These are phyloP conservation scores for Pelobates cultripes DNA, from an alignment of 2,797 vertebrate species.

Conservation along the genomic window DNA sequence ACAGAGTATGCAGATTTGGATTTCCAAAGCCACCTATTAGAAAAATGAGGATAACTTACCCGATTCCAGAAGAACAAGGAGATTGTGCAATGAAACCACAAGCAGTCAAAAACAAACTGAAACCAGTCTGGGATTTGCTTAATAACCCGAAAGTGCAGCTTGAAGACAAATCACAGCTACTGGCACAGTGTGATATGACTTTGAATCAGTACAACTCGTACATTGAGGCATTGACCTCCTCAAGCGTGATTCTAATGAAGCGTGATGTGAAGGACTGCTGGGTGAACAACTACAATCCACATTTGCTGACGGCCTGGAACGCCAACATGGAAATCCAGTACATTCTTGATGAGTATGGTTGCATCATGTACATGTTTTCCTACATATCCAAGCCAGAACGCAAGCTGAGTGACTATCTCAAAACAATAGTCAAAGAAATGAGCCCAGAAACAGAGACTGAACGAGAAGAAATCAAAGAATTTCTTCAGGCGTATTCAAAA, in stretches of 20 bases:
- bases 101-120: background rate
- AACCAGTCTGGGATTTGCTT: conserved; percentile 12
- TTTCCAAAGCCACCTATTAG: too few relatives aligned
- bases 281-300: background rate
- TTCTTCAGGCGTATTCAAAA: conserved; percentile 2
- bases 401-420: conserved; percentile 45
- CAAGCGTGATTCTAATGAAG: conserved; percentile 20
- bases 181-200: conserved; percentile 19
- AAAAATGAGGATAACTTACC: background rate
- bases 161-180: background rate
- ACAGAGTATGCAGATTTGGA: too few relatives aligned
- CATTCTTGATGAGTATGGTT: conserved; percentile 38
- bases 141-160: background rate
- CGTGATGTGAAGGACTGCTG: too few relatives aligned
- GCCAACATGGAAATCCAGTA: conserved; percentile 48
- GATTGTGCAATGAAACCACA: too few relatives aligned
- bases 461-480: background rate
- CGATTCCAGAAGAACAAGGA: background rate
- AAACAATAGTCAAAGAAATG: conserved; percentile 19
- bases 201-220: conserved; percentile 9
- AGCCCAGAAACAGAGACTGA: background rate
- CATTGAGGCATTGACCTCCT: conserved; percentile 1
- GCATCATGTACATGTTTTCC: conserved; percentile 53
- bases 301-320: conserved; percentile 29
- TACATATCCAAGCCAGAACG: conserved; percentile 53